Evolutionary conservation across 1,140 invertebrate species (phyloP), one percentile per base, ranked within the genome.

Genomic region (Charaxes varanes): DNA sequence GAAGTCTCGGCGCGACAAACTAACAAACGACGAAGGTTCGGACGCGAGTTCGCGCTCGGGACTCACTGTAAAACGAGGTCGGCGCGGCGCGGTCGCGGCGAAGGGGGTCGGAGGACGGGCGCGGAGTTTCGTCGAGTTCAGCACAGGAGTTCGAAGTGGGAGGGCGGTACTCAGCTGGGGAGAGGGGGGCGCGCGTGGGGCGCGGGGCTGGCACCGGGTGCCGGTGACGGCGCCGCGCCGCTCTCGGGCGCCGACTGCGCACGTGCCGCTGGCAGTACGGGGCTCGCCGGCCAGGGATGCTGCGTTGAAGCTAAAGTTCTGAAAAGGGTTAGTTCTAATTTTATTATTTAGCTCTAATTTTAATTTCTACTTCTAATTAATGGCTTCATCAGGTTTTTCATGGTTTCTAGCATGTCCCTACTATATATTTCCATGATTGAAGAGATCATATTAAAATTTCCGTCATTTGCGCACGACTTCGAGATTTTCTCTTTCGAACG

Each of bases 191-290:
- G 65, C 14, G 71, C 44, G 54, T 73, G 67, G 46, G 80, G 70
- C 46, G 84, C 68, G 15, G 79, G 67, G 66, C 70, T 68, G 33
- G 71, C 47, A 16, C 62, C 53, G 53, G 62, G 66, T 46, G 70
- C 57, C 1, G 82, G 69, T 54, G 83, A 62, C 56, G 85, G 80
- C 24, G 80, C 76, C 53, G 85, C 68, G 62, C 88, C 86, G 47
- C 89, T 90, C 65, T 92, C 91, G 11, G 91, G 90, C 23, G 92
- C 89, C 32, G 92, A 87, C 72, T 92, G 90, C 31, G 91, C 90
- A 41, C 91, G 85, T 54, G 88, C 88, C 47, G 90, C 87, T 35
- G 90, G 90, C 53, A 92, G 80, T 36, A 91, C 88, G 51, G 91
- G 90, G 69, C 89, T 91, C 34, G 88, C 87, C 48, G 91, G 90